phyloP scores from a whole-genome alignment of 2,888 invertebrate genomes.

The Tinea pellionella region DNA sequence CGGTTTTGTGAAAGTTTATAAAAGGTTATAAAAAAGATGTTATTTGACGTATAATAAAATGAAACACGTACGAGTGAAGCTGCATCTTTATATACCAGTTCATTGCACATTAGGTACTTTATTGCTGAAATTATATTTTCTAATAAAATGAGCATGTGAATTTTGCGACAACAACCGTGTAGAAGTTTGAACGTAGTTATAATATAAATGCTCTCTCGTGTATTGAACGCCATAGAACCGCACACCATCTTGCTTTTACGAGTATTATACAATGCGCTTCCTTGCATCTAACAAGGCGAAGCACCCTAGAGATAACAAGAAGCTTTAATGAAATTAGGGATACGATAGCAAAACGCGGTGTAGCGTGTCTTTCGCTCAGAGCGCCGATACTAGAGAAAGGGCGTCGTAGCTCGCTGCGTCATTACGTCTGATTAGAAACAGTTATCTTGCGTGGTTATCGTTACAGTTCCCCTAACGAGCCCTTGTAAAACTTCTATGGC shows the following conservation, averaged over 20 bases:
- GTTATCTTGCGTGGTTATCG: conserved; percentile 63
- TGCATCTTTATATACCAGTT: neutral
- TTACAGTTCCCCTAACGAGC: conserved; percentile 55
- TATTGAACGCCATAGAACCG: neutral
- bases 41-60: neutral
- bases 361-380: neutral
- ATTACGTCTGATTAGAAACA: conserved; percentile 62
- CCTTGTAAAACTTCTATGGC: conserved; percentile 57
- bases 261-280: conserved; percentile 2
- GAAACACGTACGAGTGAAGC: neutral
- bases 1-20: conserved; percentile 10
- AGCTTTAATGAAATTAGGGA: conserved; percentile 13
- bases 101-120: neutral
- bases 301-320: conserved; percentile 3
- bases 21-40: neutral
- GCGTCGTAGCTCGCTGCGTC: conserved; percentile 28
- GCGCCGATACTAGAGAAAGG: neutral
- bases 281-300: neutral
- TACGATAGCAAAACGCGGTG: neutral
- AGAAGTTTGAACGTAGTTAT: neutral
- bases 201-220: neutral
- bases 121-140: neutral
- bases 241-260: neutral
- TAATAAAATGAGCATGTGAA: neutral
- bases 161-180: neutral